Conservation (phyloP, 2,888 invertebrate species). For the Geotrupes spiniger region DNA sequence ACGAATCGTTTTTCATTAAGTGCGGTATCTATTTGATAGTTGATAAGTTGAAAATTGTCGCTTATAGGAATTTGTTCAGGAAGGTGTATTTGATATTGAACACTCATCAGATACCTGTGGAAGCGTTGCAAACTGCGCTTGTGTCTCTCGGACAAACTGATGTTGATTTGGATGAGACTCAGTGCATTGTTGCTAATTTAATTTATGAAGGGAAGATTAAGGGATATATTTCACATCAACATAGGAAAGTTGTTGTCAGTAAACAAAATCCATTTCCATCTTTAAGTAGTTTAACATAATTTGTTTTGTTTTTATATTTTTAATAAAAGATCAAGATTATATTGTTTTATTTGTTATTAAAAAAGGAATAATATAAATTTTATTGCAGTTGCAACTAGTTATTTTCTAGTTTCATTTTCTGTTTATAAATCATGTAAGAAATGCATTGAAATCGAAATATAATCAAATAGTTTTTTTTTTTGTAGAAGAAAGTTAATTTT, state of each 20-base stretch:
- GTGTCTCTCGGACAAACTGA: conserved; percentile 78
- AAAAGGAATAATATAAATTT: too few relatives aligned
- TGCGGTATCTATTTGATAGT: conserved; percentile 97
- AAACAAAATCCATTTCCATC: conserved; percentile 95
- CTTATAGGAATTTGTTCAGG: conserved; percentile 93
- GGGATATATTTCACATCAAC: conserved; percentile 96
- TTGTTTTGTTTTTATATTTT: too few relatives aligned
- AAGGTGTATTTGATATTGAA: conserved; percentile 78
- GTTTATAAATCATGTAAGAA: too few relatives aligned
- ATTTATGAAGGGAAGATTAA: conserved; percentile 97
- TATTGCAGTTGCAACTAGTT: too few relatives aligned
- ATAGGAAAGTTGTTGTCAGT: conserved; percentile 95
- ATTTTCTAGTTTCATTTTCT: too few relatives aligned
- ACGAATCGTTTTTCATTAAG: conserved; percentile 90
- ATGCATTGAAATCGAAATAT: too few relatives aligned
- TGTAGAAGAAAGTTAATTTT: too few relatives aligned
- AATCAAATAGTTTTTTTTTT: too few relatives aligned
- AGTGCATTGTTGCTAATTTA: conserved; percentile 94
- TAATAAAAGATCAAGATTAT: too few relatives aligned
- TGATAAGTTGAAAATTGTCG: conserved; percentile 92
- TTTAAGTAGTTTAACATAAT: conserved; percentile 60
- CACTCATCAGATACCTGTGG: conserved; percentile 86
- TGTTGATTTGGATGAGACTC: conserved; percentile 90
- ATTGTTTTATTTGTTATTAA: too few relatives aligned
- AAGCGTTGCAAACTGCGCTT: conserved; percentile 78